Evolutionary conservation across 2,888 invertebrate species (phyloP), one percentile per base, ranked within the genome.

Genomic region (Nemapogon koenigi): DNA sequence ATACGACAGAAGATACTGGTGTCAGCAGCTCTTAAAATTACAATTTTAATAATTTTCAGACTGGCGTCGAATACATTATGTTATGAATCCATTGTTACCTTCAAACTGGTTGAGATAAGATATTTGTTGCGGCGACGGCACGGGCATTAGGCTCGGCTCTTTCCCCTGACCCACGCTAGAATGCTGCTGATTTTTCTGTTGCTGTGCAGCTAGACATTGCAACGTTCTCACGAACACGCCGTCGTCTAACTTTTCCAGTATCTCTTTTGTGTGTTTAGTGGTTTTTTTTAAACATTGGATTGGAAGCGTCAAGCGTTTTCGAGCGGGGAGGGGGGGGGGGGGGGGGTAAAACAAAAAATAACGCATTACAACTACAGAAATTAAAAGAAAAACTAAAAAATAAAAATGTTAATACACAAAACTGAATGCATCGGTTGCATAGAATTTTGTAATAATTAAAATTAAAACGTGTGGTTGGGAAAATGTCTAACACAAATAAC

Each of bases 121-220:
- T 62, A 96, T 94, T 83, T 94, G 95, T 75, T 95, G 94, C 41
- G 96, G 96, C 47, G 95, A 95, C 48, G 96, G 95, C 54, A 96
- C 95, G 46, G 95, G 95, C 90, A 95, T 92, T 59, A 95, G 82
- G 69, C 94, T 94, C 38, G 92, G 90, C 70, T 92, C 92, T 80
- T 91, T 91, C 42, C 81, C 82, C 41, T 66, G 67, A 39, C 57
- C 49, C 49, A 59, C 59, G 51, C 61, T 55, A 14, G 31, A 28
- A 22, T 30, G 27, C 46, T 72, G 70, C 53, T 75, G 73, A 48
- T 67, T 71, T 71, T 78, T 78, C 70, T 78, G 71, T 51, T 76
- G 73, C 51, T 68, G 72, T 54, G 71, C 79, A 55, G 81, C 62
- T 66, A 81, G 62, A 69, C 82, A 59, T 80, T 82, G 78, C 48